A percentile compares a stretch with the other conserved stretches of the same genome.
These are phyloP conservation scores for Triops cancriformis DNA, from an alignment of 1,140 invertebrate species.

Conservation along the genomic window DNA sequence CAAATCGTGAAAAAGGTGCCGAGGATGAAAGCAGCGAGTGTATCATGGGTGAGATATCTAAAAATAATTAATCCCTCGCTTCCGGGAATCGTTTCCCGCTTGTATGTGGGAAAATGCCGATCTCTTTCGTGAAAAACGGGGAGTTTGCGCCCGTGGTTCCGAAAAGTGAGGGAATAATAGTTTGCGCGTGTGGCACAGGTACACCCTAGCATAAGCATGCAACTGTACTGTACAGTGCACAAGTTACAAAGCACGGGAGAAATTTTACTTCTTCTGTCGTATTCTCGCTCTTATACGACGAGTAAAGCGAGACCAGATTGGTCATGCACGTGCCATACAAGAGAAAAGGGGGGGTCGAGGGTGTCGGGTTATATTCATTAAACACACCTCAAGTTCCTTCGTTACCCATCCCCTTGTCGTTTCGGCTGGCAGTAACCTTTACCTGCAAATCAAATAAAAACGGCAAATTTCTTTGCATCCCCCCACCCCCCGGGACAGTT, in stretches of 20 bases:
- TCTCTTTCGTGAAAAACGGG: not conserved
- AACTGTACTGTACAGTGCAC: too few species aligned
- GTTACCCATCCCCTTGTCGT: not conserved
- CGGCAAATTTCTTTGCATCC: too few species aligned
- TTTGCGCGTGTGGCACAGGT: not conserved
- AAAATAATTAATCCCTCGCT: too few species aligned
- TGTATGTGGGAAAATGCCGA: too few species aligned
- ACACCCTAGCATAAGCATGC: not conserved
- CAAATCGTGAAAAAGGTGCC: too few species aligned
- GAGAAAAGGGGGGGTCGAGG: not conserved
- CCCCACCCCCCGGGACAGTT: too few species aligned
- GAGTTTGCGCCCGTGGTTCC: too few species aligned
- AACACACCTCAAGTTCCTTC: not conserved
- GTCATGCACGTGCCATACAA: not conserved
- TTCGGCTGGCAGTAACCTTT: not conserved
- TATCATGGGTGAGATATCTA: too few species aligned
- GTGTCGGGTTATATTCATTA: not conserved
- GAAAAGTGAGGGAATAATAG: not conserved
- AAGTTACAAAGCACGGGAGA: not conserved
- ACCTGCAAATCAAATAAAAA: too few species aligned
- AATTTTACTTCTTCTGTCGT: not conserved
- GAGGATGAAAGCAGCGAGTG: too few species aligned
- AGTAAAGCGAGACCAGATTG: not conserved
- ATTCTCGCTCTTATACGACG: not conserved
- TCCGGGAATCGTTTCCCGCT: too few species aligned